Conservation (phyloP, 2,797 vertebrate genomes). For the Lutjanus campechanus region DNA sequence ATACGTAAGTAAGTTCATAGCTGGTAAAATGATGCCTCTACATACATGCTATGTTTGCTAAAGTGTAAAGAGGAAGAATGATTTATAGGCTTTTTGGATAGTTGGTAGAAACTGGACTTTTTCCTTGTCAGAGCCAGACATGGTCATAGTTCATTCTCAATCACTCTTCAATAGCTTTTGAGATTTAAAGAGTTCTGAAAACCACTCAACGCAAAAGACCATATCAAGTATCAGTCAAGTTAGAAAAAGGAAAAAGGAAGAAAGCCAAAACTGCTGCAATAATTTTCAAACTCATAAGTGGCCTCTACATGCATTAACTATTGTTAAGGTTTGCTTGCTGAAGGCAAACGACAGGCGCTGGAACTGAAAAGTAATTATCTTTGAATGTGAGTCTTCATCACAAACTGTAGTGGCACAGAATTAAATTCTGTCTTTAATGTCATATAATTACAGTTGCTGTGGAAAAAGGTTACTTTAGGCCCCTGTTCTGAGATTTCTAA, state of each 20-base stretch:
- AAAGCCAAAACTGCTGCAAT: neutral
- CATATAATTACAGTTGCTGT: neutral
- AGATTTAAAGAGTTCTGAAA: neutral
- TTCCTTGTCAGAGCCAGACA: too few species aligned
- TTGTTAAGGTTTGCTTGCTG: neutral
- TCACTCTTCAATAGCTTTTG: too few species aligned
- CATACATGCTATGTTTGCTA: too few species aligned
- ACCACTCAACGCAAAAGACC: neutral
- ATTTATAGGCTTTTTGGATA: too few species aligned
- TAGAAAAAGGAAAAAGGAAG: neutral
- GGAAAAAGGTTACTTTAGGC: neutral
- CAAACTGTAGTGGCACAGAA: too few species aligned
- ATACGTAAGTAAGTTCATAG: too few species aligned
- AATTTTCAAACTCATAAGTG: neutral
- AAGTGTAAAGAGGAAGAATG: too few species aligned
- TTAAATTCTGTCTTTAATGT: neutral
- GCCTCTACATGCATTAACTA: neutral
- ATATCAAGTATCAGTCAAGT: neutral
- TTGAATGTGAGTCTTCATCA: neutral
- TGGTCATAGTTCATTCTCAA: too few species aligned
- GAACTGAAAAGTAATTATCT: neutral
- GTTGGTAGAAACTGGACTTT: too few species aligned
- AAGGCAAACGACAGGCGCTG: neutral
- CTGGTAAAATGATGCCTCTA: too few species aligned
- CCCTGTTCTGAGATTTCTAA: too few species aligned